Base-by-base conservation (phyloP, 2,113 vertebrate species). In the Circaetus gallicus region DNA sequence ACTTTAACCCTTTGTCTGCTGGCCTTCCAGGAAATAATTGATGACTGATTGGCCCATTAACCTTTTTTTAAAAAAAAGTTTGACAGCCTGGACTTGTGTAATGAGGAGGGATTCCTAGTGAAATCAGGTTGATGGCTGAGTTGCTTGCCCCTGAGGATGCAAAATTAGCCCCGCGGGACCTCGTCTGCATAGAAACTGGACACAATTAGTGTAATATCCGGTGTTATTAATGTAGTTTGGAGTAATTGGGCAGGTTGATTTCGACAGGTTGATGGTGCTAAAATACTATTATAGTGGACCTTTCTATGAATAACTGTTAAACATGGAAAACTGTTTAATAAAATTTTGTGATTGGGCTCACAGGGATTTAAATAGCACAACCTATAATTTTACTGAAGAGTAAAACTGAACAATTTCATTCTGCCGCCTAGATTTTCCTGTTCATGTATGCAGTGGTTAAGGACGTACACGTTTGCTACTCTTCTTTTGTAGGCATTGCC, bases 21-120 rank as follows among this genome's bases (percentile, higher is more conserved):
- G 53, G 84, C 69, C 82, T 95, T 95, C 93, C 89, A 83, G 94
- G 93, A 97, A 97, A 97, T 98, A 98, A 99, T 98, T 98, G 98
- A 98, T 98, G 98, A 98, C 96, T 99, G 98, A 99, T 98, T 99
- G 98, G 97, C 98, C 98, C 97, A 98, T 99, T 99, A 99, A 99
- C 98, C 98, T 98, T 98, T 98, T 97, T 96, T 91, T 38, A 34
- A 45, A 96, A 92, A 97, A 96, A 98, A 98, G 97, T 97, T 97
- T 96, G 97, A 97, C 97, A 98, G 97, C 91, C 95, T 24, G 45
- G 97, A 96, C 97, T 93, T 93, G 87, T 86, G 97, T 98, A 98
- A 98, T 97, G 98, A 98, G 97, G 86, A 98, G 95, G 97, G 97
- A 97, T 98, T 98, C 97, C 91, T 97, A 40, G 93, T 93, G 96